A percentile compares a stretch with the other conserved stretches of the same genome.
Conservation (phyloP, 2,888 invertebrate species). For the Himalopsyche anomala region DNA sequence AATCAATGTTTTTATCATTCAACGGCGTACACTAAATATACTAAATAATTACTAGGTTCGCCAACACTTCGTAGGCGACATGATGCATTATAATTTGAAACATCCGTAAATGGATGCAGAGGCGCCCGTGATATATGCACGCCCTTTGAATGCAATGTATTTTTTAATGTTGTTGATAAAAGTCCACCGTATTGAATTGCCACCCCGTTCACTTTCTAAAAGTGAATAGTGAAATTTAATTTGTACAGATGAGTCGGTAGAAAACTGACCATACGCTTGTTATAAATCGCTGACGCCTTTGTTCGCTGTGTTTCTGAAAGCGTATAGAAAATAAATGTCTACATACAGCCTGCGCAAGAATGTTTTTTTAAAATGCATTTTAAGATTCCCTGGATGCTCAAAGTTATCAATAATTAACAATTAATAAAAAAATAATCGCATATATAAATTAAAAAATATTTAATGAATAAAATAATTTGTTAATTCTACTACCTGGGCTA, state of each 20-base stretch:
- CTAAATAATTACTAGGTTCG: too few relatives aligned
- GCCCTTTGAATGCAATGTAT: constrained; percentile 23
- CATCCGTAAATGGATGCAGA: constrained; percentile 35
- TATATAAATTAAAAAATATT: too few relatives aligned
- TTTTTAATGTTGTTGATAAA: background rate
- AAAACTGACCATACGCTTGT: background rate
- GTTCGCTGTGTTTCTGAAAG: background rate
- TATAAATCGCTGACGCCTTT: background rate
- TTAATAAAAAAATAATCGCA: too few relatives aligned
- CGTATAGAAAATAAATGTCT: background rate
- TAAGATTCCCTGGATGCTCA: too few relatives aligned
- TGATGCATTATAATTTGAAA: constrained; percentile 27
- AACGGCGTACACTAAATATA: too few relatives aligned
- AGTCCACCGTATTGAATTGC: background rate
- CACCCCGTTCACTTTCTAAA: background rate
- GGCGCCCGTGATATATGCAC: constrained; percentile 50
- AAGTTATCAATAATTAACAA: too few relatives aligned
- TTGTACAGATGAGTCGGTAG: background rate
- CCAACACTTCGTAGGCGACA: background rate
- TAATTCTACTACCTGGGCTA: too few relatives aligned
- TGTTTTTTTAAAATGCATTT: too few relatives aligned
- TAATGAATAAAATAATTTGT: too few relatives aligned
- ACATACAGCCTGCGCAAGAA: too few relatives aligned
- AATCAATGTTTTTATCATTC: too few relatives aligned
- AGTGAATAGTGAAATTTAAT: background rate